Conservation (phyloP, 2,797 vertebrate species). For the Sciaenops ocellatus region DNA sequence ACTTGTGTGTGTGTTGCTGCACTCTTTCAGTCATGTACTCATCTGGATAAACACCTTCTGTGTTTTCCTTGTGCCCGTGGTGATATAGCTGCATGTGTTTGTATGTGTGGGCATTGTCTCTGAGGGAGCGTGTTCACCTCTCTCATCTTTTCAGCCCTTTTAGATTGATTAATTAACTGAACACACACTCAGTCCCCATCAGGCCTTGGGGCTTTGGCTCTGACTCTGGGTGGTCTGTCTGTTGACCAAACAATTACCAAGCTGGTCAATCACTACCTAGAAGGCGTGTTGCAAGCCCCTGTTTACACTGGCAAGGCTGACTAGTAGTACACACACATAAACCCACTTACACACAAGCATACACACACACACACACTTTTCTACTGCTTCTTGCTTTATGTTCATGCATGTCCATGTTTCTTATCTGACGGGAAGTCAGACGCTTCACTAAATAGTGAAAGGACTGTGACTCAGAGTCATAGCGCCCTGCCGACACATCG, state of each 20-base stretch:
- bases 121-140: conserved; percentile 13
- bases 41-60: background rate
- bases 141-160: conserved; percentile 26
- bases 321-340: conserved; percentile 6
- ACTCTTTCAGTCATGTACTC: background rate
- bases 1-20: background rate
- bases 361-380: conserved; percentile 3
- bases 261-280: conserved; percentile 36
- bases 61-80: background rate
- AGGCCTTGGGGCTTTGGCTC: conserved; percentile 37
- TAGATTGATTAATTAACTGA: conserved; percentile 54
- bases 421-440: background rate
- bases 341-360: background rate
- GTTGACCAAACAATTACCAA: conserved; percentile 55
- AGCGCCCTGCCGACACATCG: background rate
- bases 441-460: background rate
- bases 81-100: conserved; percentile 3
- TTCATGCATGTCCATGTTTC: background rate
- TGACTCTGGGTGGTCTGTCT: conserved; percentile 43
- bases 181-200: conserved; percentile 40
- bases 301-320: conserved; percentile 35
- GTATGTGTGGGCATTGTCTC: background rate
- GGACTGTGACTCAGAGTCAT: background rate
- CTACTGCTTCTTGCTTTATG: background rate
- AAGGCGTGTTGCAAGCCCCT: conserved; percentile 22